These are phyloP conservation scores for Rhynchonycteris naso DNA, from an alignment of 2,797 vertebrate species.

Conservation along the genomic window DNA sequence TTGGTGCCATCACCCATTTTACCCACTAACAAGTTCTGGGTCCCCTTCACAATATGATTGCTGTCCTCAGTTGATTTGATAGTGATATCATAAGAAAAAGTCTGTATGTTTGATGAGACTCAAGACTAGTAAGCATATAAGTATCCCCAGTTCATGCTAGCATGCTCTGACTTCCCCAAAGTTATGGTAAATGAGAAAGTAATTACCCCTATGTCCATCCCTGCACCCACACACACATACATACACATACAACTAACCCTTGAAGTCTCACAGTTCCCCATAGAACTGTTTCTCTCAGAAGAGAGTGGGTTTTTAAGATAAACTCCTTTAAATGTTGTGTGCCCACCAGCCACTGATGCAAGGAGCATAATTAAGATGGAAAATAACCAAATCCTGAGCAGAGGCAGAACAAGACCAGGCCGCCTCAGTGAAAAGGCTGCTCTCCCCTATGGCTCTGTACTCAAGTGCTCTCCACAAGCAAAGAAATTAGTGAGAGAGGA, in stretches of 20 bases:
- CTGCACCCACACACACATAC: neutral
- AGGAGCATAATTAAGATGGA: slow-evolving; percentile 75
- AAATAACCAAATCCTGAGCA: slow-evolving; percentile 69
- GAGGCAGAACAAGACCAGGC: slow-evolving; percentile 60
- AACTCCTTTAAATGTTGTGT: slow-evolving; percentile 72
- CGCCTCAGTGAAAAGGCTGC: slow-evolving; percentile 58
- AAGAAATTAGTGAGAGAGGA: slow-evolving; percentile 35
- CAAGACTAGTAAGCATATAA: neutral
- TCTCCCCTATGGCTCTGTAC: slow-evolving; percentile 66
- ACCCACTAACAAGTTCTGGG: neutral
- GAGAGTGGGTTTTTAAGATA: slow-evolving; percentile 72
- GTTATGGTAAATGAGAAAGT: neutral
- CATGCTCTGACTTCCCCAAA: neutral
- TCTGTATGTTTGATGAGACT: neutral
- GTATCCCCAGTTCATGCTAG: neutral
- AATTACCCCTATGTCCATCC: neutral
- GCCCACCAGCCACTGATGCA: slow-evolving; percentile 67
- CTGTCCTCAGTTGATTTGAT: neutral
- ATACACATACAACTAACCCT: neutral
- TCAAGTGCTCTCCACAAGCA: slow-evolving; percentile 66
- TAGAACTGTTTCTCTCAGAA: slow-evolving; percentile 52
- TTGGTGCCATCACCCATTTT: neutral
- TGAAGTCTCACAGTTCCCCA: slow-evolving; percentile 43
- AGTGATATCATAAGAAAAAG: neutral
- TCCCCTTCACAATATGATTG: neutral